Conservation (phyloP, 2,113 vertebrate species). For the Rhineura floridana region DNA sequence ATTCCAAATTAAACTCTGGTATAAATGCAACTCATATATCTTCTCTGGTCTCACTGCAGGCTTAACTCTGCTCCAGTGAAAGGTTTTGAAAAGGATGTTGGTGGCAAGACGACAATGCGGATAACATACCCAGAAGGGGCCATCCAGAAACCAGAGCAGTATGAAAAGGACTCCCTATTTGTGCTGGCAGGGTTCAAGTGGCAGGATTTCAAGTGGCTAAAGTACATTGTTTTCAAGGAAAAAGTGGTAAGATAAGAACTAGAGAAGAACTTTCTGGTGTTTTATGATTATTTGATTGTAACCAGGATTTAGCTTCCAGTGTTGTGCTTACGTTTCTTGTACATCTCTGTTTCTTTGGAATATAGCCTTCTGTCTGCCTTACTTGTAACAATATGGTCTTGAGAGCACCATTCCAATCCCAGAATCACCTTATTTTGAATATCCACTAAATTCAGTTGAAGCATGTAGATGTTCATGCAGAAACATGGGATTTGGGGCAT, state of each 20-base stretch:
- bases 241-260: constrained; percentile 86
- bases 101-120: constrained; percentile 94
- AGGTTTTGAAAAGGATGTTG: constrained; percentile 92
- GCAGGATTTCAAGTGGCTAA: constrained; percentile 96
- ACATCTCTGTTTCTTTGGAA: constrained; percentile 13
- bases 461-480: background rate
- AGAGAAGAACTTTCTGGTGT: background rate
- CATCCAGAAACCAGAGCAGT: constrained; percentile 90
- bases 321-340: constrained; percentile 4
- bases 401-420: background rate
- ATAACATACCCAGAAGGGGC: constrained; percentile 98
- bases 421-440: background rate
- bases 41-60: constrained; percentile 72
- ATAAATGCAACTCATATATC: background rate
- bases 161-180: constrained; percentile 94
- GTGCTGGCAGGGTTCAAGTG: constrained; percentile 97
- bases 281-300: background rate
- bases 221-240: constrained; percentile 95
- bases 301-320: background rate
- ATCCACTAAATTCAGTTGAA: background rate
- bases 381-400: constrained; percentile 30
- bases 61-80: constrained; percentile 92
- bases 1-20: background rate
- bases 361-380: background rate
- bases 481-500: background rate